These are phyloP conservation scores for Fragum fragum DNA, from an alignment of 2,888 invertebrate genomes.

Conservation along the genomic window DNA sequence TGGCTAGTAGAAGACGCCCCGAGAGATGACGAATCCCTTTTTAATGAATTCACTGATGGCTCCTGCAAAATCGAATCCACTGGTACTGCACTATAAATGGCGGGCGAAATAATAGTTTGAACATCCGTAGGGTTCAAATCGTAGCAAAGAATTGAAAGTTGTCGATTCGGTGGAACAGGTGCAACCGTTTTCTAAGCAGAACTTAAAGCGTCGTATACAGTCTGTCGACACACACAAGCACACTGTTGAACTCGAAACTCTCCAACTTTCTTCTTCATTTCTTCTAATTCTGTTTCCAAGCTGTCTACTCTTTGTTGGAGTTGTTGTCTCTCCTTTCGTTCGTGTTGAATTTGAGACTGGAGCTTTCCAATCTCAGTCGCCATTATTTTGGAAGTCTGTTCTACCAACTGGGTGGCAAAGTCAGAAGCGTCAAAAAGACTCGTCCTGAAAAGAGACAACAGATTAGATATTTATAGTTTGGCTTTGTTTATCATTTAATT, in stretches of 20 bases:
- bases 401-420: conserved; percentile 1
- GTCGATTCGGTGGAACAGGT: background rate
- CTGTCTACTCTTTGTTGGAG: conserved; percentile 12
- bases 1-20: too few species aligned
- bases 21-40: too few species aligned
- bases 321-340: conserved; percentile 16
- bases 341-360: background rate
- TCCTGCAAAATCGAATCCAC: too few species aligned
- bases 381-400: conserved; percentile 4
- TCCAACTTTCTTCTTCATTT: too few species aligned
- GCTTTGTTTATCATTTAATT: too few species aligned
- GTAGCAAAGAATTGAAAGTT: background rate
- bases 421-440: background rate
- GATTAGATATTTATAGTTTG: too few species aligned
- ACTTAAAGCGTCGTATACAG: background rate
- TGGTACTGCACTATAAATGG: too few species aligned
- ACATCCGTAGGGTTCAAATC: too few species aligned
- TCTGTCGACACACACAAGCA: background rate
- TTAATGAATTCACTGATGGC: too few species aligned
- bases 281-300: conserved; percentile 10
- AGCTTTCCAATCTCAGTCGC: conserved; percentile 4
- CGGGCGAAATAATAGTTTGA: too few species aligned
- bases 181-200: background rate
- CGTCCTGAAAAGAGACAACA: background rate
- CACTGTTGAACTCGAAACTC: background rate